A percentile compares a stretch with the other conserved stretches of the same genome.
Evolutionary conservation across 1,140 invertebrate genomes (phyloP).

Genomic region (Luehdorfia chinensis): DNA sequence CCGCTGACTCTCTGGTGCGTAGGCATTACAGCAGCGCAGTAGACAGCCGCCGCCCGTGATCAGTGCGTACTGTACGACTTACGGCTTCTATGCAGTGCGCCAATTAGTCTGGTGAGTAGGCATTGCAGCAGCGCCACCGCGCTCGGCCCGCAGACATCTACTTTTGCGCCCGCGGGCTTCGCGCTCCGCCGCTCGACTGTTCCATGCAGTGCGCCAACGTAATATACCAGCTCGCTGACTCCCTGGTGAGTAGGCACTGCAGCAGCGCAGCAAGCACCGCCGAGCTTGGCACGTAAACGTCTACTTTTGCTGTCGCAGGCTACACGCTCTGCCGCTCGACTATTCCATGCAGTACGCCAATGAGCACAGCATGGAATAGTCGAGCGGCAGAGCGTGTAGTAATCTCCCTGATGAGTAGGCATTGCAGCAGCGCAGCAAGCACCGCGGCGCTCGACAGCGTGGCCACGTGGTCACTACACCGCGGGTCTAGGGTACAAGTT

Average conservation of each 20-base stretch:
- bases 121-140: constrained; percentile 78
- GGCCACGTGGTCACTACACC: no score
- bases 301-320: constrained; percentile 42
- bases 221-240: constrained; percentile 20
- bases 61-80: no score
- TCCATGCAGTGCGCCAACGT: constrained; percentile 39
- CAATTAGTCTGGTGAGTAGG: no score
- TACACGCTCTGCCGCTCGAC: constrained; percentile 40
- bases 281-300: no score
- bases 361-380: no score
- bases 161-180: constrained; percentile 40
- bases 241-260: constrained; percentile 33
- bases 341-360: constrained; percentile 40
- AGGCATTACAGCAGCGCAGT: no score
- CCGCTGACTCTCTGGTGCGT: constrained; percentile 26
- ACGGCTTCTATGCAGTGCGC: no score
- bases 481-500: no score
- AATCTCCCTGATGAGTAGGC: constrained; percentile 29
- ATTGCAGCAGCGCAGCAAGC: no score
- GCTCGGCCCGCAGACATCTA: constrained; percentile 74
- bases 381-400: constrained; percentile 21
- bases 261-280: no score
- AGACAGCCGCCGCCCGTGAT: no score
- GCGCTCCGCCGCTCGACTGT: constrained; percentile 40
- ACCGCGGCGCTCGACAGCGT: no score